Base-by-base conservation (phyloP, 2,797 vertebrate genomes). In the Lacerta agilis region DNA sequence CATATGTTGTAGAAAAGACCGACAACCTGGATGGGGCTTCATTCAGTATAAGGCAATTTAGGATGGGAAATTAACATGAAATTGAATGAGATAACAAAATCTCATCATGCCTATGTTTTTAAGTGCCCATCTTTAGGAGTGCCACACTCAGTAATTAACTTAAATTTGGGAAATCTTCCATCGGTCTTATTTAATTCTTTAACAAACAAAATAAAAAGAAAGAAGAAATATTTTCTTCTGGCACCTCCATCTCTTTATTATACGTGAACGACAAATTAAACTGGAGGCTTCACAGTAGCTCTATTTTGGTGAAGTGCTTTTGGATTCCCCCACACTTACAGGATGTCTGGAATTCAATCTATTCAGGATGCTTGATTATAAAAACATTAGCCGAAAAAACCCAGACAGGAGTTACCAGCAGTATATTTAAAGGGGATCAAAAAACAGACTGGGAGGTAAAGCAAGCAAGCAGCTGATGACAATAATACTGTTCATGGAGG, bases 311-410 rank as follows among this genome's bases (percentile, higher is more conserved):
- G 33, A 61, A 73, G 55, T 49, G 58, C 4, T 45, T 85, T 88
- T 67, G 7, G 83, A 76, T 45, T 66, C 13, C 43, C 64, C 61
- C 55, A 66, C 3, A 11, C 27, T 58, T 33, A 76, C 58, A 67
- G 43, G 77, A 80, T 85, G 82, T 84, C 82, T 90, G 58, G 77
- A 87, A 87, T 76, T 76, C 76, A 84, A 75, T 75, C 43, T 87
- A 67, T 76, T 55, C 27, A 64, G 77, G 61, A 87, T 67, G 17
- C 61, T 84, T 84, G 43, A 81, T 87, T 87, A 78, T 79, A 90
- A 84, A 86, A 55, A 83, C 82, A 81, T 75, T 43, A 58, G 17
- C 36, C 9, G 25, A 66, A 61, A 61, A 85, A 75, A 84, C 11
- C 38, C 69, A 87, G 78, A 67, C 58, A 85, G 7, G 76, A 55